A percentile compares a stretch with the other conserved stretches of the same genome.
These are phyloP conservation scores for Tetranychus piercei DNA, from an alignment of 2,888 invertebrate genomes.

Conservation along the genomic window DNA sequence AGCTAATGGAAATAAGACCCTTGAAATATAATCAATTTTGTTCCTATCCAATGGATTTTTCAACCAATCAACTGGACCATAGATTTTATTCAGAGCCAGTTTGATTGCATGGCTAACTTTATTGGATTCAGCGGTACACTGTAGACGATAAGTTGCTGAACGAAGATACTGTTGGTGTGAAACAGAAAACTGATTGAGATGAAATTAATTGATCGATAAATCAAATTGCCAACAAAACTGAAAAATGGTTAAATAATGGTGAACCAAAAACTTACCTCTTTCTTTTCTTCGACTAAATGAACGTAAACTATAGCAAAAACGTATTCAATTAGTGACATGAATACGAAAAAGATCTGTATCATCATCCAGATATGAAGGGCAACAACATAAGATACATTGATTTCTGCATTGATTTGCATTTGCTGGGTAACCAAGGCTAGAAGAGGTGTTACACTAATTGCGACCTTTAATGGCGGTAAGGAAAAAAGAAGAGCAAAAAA, in stretches of 20 bases:
- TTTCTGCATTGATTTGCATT: conserved; percentile 14
- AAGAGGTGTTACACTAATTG: conserved; percentile 13
- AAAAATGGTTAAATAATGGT: neutral
- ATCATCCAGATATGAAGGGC: conserved; percentile 23
- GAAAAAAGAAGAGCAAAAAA: neutral
- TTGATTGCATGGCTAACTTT: conserved; percentile 4
- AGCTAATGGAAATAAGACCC: conserved; percentile 18
- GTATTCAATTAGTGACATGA: conserved; percentile 17
- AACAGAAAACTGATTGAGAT: neutral
- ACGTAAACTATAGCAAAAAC: conserved; percentile 17
- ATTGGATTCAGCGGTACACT: neutral
- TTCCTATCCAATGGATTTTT: conserved; percentile 18
- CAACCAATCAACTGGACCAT: conserved; percentile 17
- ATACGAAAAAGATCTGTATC: conserved; percentile 17
- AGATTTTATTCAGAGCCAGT: conserved; percentile 11
- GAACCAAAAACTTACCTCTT: neutral
- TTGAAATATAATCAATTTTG: conserved; percentile 18
- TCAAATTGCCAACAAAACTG: neutral
- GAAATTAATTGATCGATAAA: neutral
- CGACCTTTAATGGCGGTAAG: conserved; percentile 2
- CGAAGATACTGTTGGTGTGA: neutral
- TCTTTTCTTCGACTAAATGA: conserved; percentile 21
- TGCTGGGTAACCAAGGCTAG: conserved; percentile 15
- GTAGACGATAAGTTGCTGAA: neutral
- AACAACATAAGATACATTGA: conserved; percentile 19